These are phyloP conservation scores for Notothenia coriiceps DNA, from an alignment of 2,113 vertebrate genomes.

Conservation along the genomic window DNA sequence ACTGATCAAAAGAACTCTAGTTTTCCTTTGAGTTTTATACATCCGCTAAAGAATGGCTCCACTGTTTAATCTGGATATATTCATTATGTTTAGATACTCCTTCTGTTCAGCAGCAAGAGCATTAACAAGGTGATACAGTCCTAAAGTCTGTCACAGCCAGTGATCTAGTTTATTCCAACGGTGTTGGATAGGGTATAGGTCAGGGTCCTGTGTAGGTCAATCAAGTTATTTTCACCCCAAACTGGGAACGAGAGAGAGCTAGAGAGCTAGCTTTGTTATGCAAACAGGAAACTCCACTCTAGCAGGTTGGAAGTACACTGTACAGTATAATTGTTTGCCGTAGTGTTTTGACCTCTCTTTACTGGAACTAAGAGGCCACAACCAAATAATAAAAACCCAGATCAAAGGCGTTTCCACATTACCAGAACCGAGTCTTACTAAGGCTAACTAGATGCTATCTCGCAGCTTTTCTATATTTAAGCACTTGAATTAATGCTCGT, in stretches of 20 bases:
- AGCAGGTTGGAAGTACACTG: background rate
- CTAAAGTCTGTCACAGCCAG: background rate
- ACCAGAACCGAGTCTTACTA: background rate
- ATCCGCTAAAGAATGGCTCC: background rate
- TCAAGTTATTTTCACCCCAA: background rate
- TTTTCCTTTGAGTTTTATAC: too few relatives aligned
- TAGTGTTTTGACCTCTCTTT: background rate
- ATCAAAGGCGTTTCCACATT: slow-evolving; percentile 7
- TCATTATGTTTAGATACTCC: background rate
- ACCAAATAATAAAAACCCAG: background rate
- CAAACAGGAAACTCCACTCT: background rate
- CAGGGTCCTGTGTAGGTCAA: background rate
- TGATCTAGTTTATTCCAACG: background rate
- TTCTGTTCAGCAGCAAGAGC: background rate
- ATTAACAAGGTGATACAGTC: background rate
- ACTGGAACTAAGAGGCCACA: background rate
- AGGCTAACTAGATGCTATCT: background rate
- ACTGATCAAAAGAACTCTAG: too few relatives aligned
- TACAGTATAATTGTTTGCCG: background rate
- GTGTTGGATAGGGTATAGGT: background rate
- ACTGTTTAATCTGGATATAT: background rate
- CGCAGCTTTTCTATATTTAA: background rate
- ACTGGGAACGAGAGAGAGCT: background rate
- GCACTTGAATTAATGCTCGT: background rate
- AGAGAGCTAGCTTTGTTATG: too few relatives aligned